phyloP scores from a whole-genome alignment of 2,797 vertebrate genomes.

The Xiphophorus birchmanni region DNA sequence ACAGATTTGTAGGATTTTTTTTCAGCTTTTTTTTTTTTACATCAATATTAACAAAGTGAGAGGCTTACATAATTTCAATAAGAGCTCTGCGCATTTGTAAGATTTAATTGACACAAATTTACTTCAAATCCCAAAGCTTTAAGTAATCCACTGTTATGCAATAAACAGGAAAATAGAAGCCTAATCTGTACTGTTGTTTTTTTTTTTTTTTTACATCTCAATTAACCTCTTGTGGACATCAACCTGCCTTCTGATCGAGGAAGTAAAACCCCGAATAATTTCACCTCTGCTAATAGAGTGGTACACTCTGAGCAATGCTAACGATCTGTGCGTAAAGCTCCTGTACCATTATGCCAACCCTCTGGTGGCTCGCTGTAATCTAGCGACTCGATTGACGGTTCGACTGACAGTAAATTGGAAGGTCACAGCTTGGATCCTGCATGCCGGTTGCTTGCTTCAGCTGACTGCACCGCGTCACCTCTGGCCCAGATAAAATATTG shows the following conservation, averaged over 20 bases:
- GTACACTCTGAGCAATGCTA: neutral
- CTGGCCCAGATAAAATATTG: constrained; percentile 1
- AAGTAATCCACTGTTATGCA: neutral
- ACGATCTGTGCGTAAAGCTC: neutral
- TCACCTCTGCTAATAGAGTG: neutral
- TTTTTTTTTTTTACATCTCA: neutral
- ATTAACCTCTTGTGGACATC: neutral
- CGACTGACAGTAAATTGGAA: neutral
- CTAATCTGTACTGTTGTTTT: neutral
- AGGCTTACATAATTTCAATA: neutral
- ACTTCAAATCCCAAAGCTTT: neutral
- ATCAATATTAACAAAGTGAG: neutral
- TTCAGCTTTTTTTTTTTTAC: neutral
- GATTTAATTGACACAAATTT: neutral
- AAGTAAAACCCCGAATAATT: neutral
- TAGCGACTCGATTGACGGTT: constrained; percentile 2
- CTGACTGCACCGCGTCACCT: neutral
- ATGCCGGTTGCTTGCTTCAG: neutral
- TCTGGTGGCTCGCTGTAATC: neutral
- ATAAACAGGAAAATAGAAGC: neutral
- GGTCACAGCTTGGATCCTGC: constrained; percentile 2
- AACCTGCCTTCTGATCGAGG: neutral
- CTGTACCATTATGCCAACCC: neutral
- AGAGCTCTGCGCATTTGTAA: neutral
- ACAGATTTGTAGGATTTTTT: neutral